These are phyloP conservation scores for Heteractis magnifica DNA, from an alignment of 92 coral and sea anemone genomes.

Conservation along the genomic window DNA sequence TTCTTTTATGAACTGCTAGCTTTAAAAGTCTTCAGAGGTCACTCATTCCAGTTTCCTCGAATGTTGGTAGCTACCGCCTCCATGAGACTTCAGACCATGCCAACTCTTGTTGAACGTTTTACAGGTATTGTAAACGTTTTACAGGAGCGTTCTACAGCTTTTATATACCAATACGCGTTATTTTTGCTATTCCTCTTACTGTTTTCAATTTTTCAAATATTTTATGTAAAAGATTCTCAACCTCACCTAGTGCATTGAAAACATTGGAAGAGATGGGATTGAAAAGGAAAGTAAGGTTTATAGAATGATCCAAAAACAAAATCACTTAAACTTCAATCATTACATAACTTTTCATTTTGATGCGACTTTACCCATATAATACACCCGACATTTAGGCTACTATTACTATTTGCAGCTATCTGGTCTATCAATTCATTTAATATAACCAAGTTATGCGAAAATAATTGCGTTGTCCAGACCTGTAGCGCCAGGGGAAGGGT, in stretches of 20 bases:
- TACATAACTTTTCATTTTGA: too few species aligned
- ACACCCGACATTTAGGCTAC: too few species aligned
- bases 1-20: not conserved
- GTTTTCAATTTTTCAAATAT: not conserved
- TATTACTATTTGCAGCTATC: too few species aligned
- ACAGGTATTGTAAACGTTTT: not conserved
- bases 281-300: not conserved
- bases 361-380: too few species aligned
- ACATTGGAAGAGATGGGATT: too few species aligned
- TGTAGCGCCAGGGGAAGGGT: too few species aligned
- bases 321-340: too few species aligned
- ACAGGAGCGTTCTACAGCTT: not conserved
- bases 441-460: too few species aligned
- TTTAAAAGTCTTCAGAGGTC: not conserved
- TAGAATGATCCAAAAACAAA: not conserved
- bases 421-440: too few species aligned
- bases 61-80: not conserved
- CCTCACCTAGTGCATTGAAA: not conserved
- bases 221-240: not conserved
- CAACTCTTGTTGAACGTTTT: not conserved
- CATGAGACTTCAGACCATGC: not conserved
- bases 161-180: too few species aligned
- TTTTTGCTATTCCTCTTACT: not conserved
- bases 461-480: too few species aligned
- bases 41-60: not conserved